Base-by-base conservation (phyloP, 2,888 invertebrate species). In the Rhagonycha fulva region DNA sequence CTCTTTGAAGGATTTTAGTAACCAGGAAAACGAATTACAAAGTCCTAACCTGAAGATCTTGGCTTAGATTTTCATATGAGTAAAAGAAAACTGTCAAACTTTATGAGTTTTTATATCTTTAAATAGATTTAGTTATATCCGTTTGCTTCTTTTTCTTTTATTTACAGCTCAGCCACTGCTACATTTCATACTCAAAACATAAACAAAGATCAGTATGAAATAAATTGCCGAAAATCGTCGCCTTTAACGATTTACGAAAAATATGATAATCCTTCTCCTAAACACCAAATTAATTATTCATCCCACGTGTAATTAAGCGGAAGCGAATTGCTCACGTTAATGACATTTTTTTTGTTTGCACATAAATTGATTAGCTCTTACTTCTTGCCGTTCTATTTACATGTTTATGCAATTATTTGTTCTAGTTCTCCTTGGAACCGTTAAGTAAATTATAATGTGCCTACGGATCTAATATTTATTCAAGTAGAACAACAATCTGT, bases 21-120 rank as follows among this genome's bases (percentile, higher is more conserved):
- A 76, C 62, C 71, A 71, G 75, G 73, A 76, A 78, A 80, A 75
- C 78, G 79, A 80, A 81, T 80, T 81, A 81, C 75, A 78, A 72
- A 71, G 75, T 74, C 75, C 79, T 74, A 75, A 74, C 78, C 73
- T 62, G 66, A 74, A 70, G 70, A 77, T 72, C 73, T 66, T 61
- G 75, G 76, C 74, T 75, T 70, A 73, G 74, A 77, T 76, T 80
- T 79, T 78, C 78, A 79, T 80, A 79, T 76, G 72, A 63, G 75
- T 61, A 77, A 77, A 74, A 70, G 68, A 66, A 70, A 68, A 68
- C 72, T 68, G 75, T 68, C 75, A 75, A 78, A 75, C 71, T 75
- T 61, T 73, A 75, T 78, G 75, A 73, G 75, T 70, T 62, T 70
- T 78, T 75, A 70, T 70, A 78, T 70, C 69, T 32, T 74, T 74